Percentiles rank a stretch among this genome's conserved stretches.
phyloP scores from a whole-genome alignment of 2,888 invertebrate genomes.

The Callyntrura guangdongensis region DNA sequence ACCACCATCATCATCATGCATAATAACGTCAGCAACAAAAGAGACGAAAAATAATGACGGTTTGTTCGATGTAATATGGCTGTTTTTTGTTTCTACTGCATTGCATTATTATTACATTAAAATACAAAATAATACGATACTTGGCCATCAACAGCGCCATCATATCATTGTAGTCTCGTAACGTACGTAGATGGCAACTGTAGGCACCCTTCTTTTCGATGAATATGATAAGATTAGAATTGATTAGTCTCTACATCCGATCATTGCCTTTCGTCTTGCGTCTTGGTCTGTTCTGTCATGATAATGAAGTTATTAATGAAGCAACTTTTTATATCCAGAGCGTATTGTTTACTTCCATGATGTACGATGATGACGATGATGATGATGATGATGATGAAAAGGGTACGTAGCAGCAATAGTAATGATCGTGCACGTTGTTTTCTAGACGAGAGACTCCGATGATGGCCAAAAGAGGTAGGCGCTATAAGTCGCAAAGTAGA shows the following conservation, averaged over 20 bases:
- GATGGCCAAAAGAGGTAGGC: too few relatives aligned
- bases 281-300: slow-evolving; percentile 43
- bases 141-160: slow-evolving; percentile 63
- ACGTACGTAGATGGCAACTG: background rate
- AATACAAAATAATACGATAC: slow-evolving; percentile 44
- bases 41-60: slow-evolving; percentile 42
- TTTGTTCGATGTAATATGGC: background rate
- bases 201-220: slow-evolving; percentile 18
- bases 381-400: too few relatives aligned
- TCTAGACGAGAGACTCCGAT: too few relatives aligned
- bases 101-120: slow-evolving; percentile 17
- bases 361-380: too few relatives aligned
- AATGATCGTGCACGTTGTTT: too few relatives aligned
- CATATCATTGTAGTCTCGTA: background rate
- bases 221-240: slow-evolving; percentile 72
- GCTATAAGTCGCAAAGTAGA: too few relatives aligned
- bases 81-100: background rate
- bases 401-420: too few relatives aligned
- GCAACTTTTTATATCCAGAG: slow-evolving; percentile 30
- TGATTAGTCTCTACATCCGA: slow-evolving; percentile 68
- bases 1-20: slow-evolving; percentile 7
- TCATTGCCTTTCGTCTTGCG: slow-evolving; percentile 54
- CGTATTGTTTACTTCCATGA: background rate
- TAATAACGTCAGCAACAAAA: slow-evolving; percentile 31
- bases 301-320: slow-evolving; percentile 76